These are phyloP conservation scores for Diachasmimorpha longicaudata DNA, from an alignment of 1,140 invertebrate species.

Conservation along the genomic window DNA sequence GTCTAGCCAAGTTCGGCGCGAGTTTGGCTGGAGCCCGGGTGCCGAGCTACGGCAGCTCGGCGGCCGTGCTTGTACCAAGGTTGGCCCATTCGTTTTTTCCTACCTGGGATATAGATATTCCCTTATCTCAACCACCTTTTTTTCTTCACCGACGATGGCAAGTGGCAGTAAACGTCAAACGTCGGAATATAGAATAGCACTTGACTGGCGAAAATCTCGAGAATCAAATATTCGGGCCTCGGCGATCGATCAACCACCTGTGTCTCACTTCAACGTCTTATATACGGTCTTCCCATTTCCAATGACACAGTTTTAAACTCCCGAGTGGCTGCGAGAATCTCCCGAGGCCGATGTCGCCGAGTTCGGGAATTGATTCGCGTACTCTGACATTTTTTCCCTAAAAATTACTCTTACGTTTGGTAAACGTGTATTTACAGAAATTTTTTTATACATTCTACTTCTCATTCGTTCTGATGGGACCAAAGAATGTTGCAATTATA, in stretches of 20 bases:
- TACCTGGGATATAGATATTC: conserved; percentile 7
- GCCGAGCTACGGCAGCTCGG: too few relatives aligned
- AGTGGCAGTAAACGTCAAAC: conserved; percentile 6
- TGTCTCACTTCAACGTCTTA: not conserved
- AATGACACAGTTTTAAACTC: conserved; percentile 1
- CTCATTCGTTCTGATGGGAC: too few relatives aligned
- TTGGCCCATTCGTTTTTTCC: too few relatives aligned
- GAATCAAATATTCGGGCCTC: not conserved
- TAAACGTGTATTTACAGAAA: too few relatives aligned
- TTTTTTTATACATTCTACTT: too few relatives aligned
- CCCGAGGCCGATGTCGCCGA: not conserved
- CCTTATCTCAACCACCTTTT: not conserved
- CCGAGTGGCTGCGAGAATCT: not conserved
- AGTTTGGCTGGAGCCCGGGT: too few relatives aligned
- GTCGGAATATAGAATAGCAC: not conserved
- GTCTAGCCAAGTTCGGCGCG: too few relatives aligned
- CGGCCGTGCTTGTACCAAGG: too few relatives aligned
- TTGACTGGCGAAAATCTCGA: not conserved
- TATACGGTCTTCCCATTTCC: not conserved
- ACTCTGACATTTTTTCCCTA: too few relatives aligned
- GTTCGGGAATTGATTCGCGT: not conserved
- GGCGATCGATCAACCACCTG: conserved; percentile 1
- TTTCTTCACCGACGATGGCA: not conserved
- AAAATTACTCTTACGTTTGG: too few relatives aligned
- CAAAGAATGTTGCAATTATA: too few relatives aligned